Conservation (phyloP, 2,113 vertebrate genomes). For the Podarcis cretensis region DNA sequence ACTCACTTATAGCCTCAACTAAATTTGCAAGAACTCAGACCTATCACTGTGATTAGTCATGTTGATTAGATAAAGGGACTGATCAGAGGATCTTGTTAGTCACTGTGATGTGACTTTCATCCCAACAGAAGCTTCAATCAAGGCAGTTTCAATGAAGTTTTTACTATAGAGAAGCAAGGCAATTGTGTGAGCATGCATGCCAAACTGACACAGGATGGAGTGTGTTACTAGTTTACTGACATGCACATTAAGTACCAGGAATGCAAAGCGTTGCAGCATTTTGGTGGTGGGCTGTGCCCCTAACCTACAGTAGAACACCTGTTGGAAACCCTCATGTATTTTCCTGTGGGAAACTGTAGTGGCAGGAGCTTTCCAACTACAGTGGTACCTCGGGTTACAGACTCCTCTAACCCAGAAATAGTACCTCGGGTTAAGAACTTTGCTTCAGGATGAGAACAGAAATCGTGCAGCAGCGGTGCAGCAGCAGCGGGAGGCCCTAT, state of each 20-base stretch:
- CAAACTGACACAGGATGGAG: background rate
- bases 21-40: background rate
- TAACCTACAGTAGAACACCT: background rate
- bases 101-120: background rate
- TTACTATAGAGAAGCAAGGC: background rate
- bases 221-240: background rate
- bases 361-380: background rate
- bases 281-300: background rate
- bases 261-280: background rate
- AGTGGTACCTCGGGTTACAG: too few relatives aligned
- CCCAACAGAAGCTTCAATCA: background rate
- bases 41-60: background rate
- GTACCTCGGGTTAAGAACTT: too few relatives aligned
- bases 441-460: too few relatives aligned
- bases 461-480: too few relatives aligned
- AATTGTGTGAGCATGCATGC: background rate
- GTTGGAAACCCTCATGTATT: background rate
- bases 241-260: background rate
- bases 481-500: too few relatives aligned
- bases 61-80: background rate
- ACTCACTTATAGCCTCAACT: background rate
- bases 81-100: background rate
- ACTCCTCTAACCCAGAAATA: too few relatives aligned
- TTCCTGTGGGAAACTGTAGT: background rate
- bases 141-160: background rate